phyloP scores from a whole-genome alignment of 2,113 vertebrate genomes.

The Geococcyx californianus region DNA sequence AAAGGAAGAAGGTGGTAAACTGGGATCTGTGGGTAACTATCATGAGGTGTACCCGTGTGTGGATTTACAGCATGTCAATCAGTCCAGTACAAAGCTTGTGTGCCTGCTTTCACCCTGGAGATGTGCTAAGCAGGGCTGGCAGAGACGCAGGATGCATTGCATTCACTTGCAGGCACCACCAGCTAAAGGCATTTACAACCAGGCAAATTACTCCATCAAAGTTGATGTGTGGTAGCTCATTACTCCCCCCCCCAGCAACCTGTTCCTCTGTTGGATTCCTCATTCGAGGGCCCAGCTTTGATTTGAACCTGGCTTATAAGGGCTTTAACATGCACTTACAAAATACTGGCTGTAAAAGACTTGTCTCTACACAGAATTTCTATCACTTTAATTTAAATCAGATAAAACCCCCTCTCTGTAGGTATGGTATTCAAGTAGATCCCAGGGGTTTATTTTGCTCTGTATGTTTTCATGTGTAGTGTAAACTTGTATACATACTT shows the following conservation, averaged over 20 bases:
- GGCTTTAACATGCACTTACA: background rate
- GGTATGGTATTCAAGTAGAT: background rate
- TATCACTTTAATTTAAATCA: background rate
- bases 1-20: background rate
- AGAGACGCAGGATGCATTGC: rapidly evolving
- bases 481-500: background rate
- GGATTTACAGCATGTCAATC: background rate
- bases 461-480: background rate
- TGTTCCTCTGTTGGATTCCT: background rate
- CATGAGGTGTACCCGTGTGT: rapidly evolving
- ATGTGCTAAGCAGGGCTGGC: background rate
- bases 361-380: background rate
- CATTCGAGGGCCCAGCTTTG: background rate
- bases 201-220: background rate
- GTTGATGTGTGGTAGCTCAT: background rate
- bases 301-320: background rate
- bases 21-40: background rate
- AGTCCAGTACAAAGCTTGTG: background rate
- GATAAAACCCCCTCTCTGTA: background rate
- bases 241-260: background rate
- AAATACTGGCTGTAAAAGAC: background rate
- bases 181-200: background rate
- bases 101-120: background rate
- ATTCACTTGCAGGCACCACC: background rate
- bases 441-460: background rate